A percentile compares a stretch with the other conserved stretches of the same genome.
Conservation (phyloP, 2,888 invertebrate genomes). For the Archips crataeganus region DNA sequence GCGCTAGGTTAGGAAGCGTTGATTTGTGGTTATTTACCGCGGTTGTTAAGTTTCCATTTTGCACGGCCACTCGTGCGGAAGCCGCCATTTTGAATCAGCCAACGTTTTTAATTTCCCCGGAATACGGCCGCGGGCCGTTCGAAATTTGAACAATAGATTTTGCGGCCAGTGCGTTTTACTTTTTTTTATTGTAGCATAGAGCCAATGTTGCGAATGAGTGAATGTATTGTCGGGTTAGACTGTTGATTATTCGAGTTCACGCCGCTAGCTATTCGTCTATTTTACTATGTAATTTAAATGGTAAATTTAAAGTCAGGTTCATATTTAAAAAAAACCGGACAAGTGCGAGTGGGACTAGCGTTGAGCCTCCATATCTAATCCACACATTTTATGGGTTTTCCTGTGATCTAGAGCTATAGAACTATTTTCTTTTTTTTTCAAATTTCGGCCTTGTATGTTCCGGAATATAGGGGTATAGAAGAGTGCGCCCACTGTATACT, state of each 20-base stretch:
- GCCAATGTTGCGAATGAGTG: slow-evolving; percentile 19
- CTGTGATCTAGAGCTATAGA: no score
- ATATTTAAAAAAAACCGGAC: no score
- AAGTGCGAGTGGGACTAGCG: no score
- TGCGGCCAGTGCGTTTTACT: slow-evolving; percentile 24
- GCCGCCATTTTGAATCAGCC: slow-evolving; percentile 75
- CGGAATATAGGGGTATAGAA: no score
- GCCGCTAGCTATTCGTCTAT: slow-evolving; percentile 11
- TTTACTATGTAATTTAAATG: neutral
- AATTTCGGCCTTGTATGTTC: no score
- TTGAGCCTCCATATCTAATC: no score
- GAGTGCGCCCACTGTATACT: no score
- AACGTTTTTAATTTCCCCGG: slow-evolving; percentile 79
- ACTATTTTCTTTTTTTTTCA: no score
- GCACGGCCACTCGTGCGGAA: slow-evolving; percentile 75
- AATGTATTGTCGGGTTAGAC: slow-evolving; percentile 12
- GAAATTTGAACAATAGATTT: slow-evolving; percentile 42
- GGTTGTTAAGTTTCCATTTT: slow-evolving; percentile 84
- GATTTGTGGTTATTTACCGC: slow-evolving; percentile 86
- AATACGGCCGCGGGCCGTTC: slow-evolving; percentile 60
- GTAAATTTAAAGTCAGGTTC: no score
- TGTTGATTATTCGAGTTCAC: slow-evolving; percentile 24
- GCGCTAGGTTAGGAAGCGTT: slow-evolving; percentile 82
- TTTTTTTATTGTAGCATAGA: slow-evolving; percentile 25
- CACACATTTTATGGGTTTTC: no score